Conservation (phyloP, 2,888 invertebrate genomes). For the Stenodema calcarata region DNA sequence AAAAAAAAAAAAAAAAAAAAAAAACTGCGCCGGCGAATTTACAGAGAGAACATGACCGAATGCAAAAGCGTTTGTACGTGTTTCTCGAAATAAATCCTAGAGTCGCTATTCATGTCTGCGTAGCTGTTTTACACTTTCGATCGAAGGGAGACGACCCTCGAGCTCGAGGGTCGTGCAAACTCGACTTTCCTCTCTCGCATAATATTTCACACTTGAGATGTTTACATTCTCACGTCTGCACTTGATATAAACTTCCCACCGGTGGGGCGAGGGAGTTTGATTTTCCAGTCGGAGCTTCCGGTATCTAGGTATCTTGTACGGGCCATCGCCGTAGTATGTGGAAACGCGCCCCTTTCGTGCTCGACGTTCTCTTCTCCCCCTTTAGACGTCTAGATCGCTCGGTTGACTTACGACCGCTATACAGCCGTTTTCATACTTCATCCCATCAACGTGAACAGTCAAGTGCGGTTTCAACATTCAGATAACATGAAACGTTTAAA, state of each 20-base stretch:
- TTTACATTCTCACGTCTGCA: constrained; percentile 27
- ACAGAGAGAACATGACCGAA: background rate
- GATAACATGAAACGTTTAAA: too few species aligned
- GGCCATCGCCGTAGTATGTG: background rate
- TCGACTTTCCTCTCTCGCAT: constrained; percentile 17
- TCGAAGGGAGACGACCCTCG: background rate
- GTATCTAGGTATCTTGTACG: background rate
- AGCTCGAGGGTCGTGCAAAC: constrained; percentile 21
- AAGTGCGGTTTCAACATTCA: too few species aligned
- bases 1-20: too few species aligned
- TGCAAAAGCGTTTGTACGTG: background rate
- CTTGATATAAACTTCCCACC: background rate
- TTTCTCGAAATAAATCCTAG: constrained; percentile 32
- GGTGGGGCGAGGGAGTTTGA: background rate
- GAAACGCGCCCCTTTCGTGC: background rate
- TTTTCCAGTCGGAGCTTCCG: background rate
- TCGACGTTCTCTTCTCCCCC: background rate
- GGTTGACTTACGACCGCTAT: background rate
- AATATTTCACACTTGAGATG: constrained; percentile 45
- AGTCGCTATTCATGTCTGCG: constrained; percentile 38
- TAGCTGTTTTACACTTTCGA: constrained; percentile 45
- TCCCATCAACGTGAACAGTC: too few species aligned
- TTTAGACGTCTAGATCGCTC: background rate
- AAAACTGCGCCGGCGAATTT: background rate
- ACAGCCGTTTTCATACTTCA: background rate